These are phyloP conservation scores for Lasioglossum baleicum DNA, from an alignment of 1,140 invertebrate genomes.

Conservation along the genomic window DNA sequence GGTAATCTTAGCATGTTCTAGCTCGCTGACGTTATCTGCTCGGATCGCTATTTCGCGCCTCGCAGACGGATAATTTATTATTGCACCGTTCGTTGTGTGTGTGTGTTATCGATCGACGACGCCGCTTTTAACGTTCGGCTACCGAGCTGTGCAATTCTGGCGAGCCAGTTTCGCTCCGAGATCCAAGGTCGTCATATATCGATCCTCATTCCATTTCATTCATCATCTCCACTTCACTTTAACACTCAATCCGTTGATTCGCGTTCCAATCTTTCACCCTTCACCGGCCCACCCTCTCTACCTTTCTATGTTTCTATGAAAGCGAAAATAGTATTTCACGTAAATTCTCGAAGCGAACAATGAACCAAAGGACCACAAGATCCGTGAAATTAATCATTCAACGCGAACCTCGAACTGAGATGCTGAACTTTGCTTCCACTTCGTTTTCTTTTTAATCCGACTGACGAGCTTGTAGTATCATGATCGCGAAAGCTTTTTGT, in stretches of 20 bases:
- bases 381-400: no score
- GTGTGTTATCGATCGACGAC: slow-evolving; percentile 53
- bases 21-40: slow-evolving; percentile 50
- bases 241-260: slow-evolving; percentile 4
- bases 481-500: no score
- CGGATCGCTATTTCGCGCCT: slow-evolving; percentile 56
- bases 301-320: not conserved
- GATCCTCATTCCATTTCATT: not conserved
- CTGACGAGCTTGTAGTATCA: no score
- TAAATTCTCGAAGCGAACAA: no score
- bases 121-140: slow-evolving; percentile 47
- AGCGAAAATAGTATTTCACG: not conserved
- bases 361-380: no score
- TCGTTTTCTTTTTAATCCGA: no score
- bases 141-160: slow-evolving; percentile 4
- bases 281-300: not conserved
- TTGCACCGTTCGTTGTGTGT: slow-evolving; percentile 22
- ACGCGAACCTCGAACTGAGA: no score
- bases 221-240: no score
- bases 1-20: slow-evolving; percentile 51
- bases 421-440: no score
- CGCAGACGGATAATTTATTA: slow-evolving; percentile 60
- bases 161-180: slow-evolving; percentile 42
- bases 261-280: not conserved
- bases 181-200: slow-evolving; percentile 22